Evolutionary conservation across 2,113 vertebrate species (phyloP).

Genomic region (Lophius piscatorius): DNA sequence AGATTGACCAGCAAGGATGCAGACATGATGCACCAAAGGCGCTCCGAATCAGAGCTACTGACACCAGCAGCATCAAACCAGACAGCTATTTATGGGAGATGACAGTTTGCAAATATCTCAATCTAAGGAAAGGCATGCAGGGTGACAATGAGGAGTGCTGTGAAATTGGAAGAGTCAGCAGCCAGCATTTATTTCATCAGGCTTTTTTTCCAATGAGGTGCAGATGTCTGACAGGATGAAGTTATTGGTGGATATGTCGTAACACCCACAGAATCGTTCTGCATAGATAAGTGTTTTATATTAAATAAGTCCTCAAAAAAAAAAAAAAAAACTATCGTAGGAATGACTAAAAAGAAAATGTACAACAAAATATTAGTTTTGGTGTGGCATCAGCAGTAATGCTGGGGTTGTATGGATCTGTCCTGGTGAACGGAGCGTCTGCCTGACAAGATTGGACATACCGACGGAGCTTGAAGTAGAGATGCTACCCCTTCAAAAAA

Average conservation of each 20-base stretch:
- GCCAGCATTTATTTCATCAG: slow-evolving; percentile 94
- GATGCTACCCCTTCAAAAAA: too few species aligned
- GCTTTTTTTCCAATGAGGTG: slow-evolving; percentile 86
- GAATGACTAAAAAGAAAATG: too few species aligned
- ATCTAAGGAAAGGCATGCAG: slow-evolving; percentile 88
- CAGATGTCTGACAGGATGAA: slow-evolving; percentile 85
- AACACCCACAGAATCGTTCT: slow-evolving; percentile 72
- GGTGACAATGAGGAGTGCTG: slow-evolving; percentile 87
- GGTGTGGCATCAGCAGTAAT: too few species aligned
- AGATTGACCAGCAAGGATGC: slow-evolving; percentile 51
- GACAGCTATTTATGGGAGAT: slow-evolving; percentile 96
- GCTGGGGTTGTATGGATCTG: too few species aligned
- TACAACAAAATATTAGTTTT: too few species aligned
- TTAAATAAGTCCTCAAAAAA: slow-evolving; percentile 79
- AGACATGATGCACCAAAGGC: slow-evolving; percentile 57
- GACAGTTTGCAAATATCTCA: slow-evolving; percentile 99
- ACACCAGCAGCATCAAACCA: slow-evolving; percentile 80
- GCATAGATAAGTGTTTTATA: slow-evolving; percentile 78
- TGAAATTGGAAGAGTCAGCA: slow-evolving; percentile 96
- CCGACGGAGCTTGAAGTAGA: too few species aligned
- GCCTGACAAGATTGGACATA: too few species aligned
- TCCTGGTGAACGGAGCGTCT: too few species aligned
- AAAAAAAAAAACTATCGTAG: slow-evolving; percentile 6
- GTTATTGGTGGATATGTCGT: slow-evolving; percentile 75
- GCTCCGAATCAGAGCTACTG: slow-evolving; percentile 70